Evolutionary conservation across 2,888 invertebrate genomes (phyloP).

Genomic region (Cephus nigrinus): DNA sequence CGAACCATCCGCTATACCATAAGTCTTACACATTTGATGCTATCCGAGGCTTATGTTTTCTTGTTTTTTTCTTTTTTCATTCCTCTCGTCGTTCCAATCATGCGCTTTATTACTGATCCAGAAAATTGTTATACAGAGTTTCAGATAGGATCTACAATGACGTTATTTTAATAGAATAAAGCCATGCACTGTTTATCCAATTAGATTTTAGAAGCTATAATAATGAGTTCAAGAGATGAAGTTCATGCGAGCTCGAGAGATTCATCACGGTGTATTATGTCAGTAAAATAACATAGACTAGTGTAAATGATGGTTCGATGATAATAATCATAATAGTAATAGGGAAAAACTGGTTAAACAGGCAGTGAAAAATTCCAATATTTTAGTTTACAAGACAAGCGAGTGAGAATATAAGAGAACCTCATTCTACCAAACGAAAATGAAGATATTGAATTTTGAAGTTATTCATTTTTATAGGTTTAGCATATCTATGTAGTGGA

Average conservation of each 20-base stretch:
- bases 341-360: too few relatives aligned
- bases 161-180: not conserved
- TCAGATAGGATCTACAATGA: not conserved
- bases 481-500: too few relatives aligned
- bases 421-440: too few relatives aligned
- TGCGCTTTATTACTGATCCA: not conserved
- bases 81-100: not conserved
- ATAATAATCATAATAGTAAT: too few relatives aligned
- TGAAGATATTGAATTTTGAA: too few relatives aligned
- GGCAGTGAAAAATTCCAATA: too few relatives aligned
- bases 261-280: not conserved
- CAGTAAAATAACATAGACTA: not conserved
- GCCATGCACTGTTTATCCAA: not conserved
- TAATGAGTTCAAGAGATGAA: not conserved
- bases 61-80: not conserved
- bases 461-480: too few relatives aligned
- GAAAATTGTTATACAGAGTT: not conserved
- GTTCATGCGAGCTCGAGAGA: not conserved
- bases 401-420: too few relatives aligned
- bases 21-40: not conserved
- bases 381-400: too few relatives aligned
- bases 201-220: not conserved
- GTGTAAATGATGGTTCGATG: too few relatives aligned
- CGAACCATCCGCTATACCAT: slow-evolving; percentile 37
- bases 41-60: not conserved